Base-by-base conservation (phyloP, 1,140 invertebrate genomes). In the Heliconius eleuchia region DNA sequence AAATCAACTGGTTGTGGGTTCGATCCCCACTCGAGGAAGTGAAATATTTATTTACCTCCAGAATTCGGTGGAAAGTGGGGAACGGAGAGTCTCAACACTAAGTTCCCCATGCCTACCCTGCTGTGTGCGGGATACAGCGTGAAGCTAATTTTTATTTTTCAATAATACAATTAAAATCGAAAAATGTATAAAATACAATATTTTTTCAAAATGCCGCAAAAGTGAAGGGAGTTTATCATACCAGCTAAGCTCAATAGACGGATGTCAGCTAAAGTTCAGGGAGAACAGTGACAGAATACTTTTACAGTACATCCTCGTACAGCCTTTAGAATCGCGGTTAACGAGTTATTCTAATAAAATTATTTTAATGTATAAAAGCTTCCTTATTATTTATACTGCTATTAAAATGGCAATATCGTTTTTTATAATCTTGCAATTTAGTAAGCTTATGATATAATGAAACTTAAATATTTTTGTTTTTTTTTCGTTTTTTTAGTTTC, bases 191-290 rank as follows among this genome's bases (percentile, higher is more conserved):
- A 3, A 23, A 6, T 27, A 27, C 23, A 66, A 60, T 3, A 27
- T 2, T 30, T 66, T 30, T 66, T 60, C 23, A 30, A 27, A 66
- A 66, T 16, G 7, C 8, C 9, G 3, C 60, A 66, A 66, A 80
- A 81, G 80, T 81, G 80, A 81, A 81, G 76, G 80, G 80, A 71
- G 46, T 55, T n/a, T 5, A 55, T 23, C 42, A 16, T 6, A 30
- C 11, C 60, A 66, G 27, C 23, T 30, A 13, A 66, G 13, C 1
- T 66, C 60, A 66, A 27, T 66, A 80, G 66, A 71, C 80, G 80
- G 80, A 81, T 81, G 71, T 74, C 66, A 55, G 19, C 8, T 81
- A 81, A 81, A 81, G 80, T 81, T 81, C 80, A 81, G 70, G 80
- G 80, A 30, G 79, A 80, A 73, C 78, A 66, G 66, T 80, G 78